These are phyloP conservation scores for Ephialtes manifestator DNA, from an alignment of 2,888 invertebrate genomes.

Conservation along the genomic window DNA sequence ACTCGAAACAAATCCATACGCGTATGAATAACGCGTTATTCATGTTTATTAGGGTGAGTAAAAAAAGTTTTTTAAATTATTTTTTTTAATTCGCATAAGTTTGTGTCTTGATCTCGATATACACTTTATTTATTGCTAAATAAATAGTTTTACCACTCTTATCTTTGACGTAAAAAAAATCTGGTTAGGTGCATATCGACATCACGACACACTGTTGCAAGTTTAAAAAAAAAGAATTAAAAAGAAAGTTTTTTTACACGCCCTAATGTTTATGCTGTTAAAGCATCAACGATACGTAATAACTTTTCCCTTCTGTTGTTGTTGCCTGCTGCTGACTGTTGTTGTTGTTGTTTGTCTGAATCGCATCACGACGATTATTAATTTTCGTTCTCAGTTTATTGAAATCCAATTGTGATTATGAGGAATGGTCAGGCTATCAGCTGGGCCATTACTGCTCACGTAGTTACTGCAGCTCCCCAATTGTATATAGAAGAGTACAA, in stretches of 20 bases:
- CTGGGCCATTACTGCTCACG: conserved; percentile 30
- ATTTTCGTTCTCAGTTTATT: conserved; percentile 43
- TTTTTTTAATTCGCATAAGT: too few relatives aligned
- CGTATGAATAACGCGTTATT: conserved; percentile 26
- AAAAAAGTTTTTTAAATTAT: too few relatives aligned
- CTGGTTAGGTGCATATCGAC: too few relatives aligned
- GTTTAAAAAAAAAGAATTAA: too few relatives aligned
- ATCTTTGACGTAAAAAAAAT: too few relatives aligned
- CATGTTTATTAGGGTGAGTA: neutral
- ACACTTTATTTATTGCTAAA: too few relatives aligned
- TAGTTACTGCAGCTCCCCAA: conserved; percentile 45
- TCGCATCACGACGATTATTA: conserved; percentile 68
- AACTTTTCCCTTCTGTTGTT: conserved; percentile 65
- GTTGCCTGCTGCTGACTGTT: conserved; percentile 61
- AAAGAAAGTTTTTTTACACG: too few relatives aligned
- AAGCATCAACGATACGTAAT: conserved; percentile 56
- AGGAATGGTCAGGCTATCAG: conserved; percentile 36
- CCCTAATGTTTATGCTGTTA: neutral
- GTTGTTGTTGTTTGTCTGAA: conserved; percentile 72
- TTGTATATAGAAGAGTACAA: conserved; percentile 49
- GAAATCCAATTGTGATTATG: conserved; percentile 70
- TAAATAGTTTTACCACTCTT: too few relatives aligned
- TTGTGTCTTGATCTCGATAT: too few relatives aligned
- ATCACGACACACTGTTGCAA: too few relatives aligned
- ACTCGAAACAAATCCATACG: conserved; percentile 25